These are phyloP conservation scores for Monopis laevigella DNA, from an alignment of 2,888 invertebrate genomes.

Conservation along the genomic window DNA sequence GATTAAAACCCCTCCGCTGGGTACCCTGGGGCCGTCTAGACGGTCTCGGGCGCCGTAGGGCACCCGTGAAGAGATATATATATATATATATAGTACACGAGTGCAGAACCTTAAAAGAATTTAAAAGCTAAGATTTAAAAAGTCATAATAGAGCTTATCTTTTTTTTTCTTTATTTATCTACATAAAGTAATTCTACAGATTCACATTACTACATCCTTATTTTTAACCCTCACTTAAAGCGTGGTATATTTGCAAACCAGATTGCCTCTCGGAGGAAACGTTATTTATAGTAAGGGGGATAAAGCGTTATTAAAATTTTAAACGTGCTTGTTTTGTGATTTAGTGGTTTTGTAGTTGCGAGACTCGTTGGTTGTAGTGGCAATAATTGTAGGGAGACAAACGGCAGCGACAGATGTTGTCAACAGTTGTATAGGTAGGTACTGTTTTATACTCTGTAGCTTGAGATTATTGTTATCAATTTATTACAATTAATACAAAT, in stretches of 20 bases:
- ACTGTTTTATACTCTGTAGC: no score
- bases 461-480: no score
- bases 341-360: slow-evolving; percentile 13
- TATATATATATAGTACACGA: no score
- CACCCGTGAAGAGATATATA: no score
- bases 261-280: slow-evolving; percentile 28
- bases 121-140: no score
- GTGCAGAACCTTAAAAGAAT: no score
- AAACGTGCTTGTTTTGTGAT: slow-evolving; percentile 13
- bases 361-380: slow-evolving; percentile 5
- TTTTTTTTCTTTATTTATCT: not conserved
- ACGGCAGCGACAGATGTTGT: not conserved
- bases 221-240: slow-evolving; percentile 38
- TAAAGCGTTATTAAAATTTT: slow-evolving; percentile 14
- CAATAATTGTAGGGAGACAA: slow-evolving; percentile 2
- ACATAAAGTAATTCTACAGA: not conserved
- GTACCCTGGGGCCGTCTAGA: no score
- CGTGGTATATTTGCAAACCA: slow-evolving; percentile 41
- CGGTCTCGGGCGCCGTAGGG: no score
- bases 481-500: no score
- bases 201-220: slow-evolving; percentile 14
- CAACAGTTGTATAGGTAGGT: no score
- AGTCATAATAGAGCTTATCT: no score
- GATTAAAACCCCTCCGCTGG: no score
- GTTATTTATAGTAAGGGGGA: slow-evolving; percentile 34